Base-by-base conservation (phyloP, 2,113 vertebrate genomes). In the Chaetodon auriga region DNA sequence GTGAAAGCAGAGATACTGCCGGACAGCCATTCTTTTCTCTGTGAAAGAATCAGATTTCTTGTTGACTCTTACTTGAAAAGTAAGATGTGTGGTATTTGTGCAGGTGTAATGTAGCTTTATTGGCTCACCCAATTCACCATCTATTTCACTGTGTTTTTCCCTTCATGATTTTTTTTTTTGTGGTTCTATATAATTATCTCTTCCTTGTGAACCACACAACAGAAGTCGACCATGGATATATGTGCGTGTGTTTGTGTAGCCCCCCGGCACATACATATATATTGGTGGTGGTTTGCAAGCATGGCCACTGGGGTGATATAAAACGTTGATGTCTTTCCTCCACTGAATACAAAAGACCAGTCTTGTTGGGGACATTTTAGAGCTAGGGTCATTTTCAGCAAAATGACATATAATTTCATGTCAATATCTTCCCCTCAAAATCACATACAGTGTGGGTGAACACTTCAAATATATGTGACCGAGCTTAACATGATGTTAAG, bases 401-500 rank as follows among this genome's bases (percentile, higher is more conserved):
- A 41, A 41, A 41, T 41, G 5, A 8, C 38, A 54, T 43, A 18
- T 79, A 23, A 51, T 36, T 14, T 79, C 36, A 51, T 23, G 7
- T 62, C 30, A 68, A 55, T 58, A 6, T 11, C n/a, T 10, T 45
- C 11, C 7, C 6, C 21, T 60, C 12, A n/a, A 30, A 57, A 57
- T 10, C 11, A 3, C 1, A 19, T 0, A 18, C 53, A 16, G 35
- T 58, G 6, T 14, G 6, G 2, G 23, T 53, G 43, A 81, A 57
- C 41, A 48, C 43, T 72, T 75, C 8, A n/a, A 21, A 19, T 49
- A 21, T 35, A 54, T 48, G 30, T 62, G 54, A 62, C 41, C 55
- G 57, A 75, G 70, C 43, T 61, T 54, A 65, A 76, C 49, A 66
- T 51, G 36, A 51, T 82, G 36, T 68, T 23, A 45, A 46, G 41